phyloP scores from a whole-genome alignment of 2,888 invertebrate genomes.

The Acanthosoma haemorrhoidale region DNA sequence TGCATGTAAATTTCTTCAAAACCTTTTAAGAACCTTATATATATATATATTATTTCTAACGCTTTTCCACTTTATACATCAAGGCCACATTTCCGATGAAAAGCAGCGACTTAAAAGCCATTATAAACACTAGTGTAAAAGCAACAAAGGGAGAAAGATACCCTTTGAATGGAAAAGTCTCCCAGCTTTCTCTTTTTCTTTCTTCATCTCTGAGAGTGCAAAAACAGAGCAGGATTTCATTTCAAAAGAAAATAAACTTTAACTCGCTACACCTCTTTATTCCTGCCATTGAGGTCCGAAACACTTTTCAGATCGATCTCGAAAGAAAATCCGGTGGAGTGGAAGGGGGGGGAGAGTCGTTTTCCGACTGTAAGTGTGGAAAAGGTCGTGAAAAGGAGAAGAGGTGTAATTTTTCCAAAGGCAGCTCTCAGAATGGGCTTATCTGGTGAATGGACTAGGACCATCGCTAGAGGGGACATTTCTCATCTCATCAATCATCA shows the following conservation, averaged over 20 bases:
- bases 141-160: constrained; percentile 4
- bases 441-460: too few relatives aligned
- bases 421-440: neutral
- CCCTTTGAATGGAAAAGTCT: constrained; percentile 1
- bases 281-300: neutral
- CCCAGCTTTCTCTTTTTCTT: neutral
- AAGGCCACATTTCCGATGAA: too few relatives aligned
- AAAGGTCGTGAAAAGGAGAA: neutral
- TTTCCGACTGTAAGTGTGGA: neutral
- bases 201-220: neutral
- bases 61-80: too few relatives aligned
- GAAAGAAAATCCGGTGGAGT: neutral
- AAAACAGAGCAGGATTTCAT: neutral
- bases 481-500: neutral
- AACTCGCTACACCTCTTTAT: constrained; percentile 8
- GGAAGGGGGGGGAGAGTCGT: neutral
- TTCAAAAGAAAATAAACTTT: constrained; percentile 12
- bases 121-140: neutral
- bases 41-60: too few relatives aligned
- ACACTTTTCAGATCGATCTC: neutral
- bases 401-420: neutral
- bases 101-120: neutral
- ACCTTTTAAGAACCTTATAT: too few relatives aligned
- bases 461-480: neutral
- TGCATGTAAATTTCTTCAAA: too few relatives aligned